Evolutionary conservation across 1,140 invertebrate genomes (phyloP).

Genomic region (Drosophila ironensis): DNA sequence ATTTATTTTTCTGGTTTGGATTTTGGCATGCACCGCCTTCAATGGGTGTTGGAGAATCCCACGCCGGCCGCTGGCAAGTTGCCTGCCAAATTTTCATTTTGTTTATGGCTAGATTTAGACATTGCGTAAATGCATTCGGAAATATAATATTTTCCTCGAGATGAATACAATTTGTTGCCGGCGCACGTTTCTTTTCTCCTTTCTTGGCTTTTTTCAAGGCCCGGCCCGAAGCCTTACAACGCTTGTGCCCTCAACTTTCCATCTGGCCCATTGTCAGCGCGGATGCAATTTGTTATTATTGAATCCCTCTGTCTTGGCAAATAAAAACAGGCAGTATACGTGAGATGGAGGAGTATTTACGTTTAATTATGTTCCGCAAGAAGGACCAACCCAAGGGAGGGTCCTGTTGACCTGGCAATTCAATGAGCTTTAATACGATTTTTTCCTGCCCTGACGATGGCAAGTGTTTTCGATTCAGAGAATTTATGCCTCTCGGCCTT

Average conservation of each 20-base stretch:
- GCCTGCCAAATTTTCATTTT: constrained; percentile 37
- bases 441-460: no score
- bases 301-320: background rate
- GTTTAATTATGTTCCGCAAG: constrained; percentile 52
- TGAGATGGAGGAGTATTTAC: constrained; percentile 45
- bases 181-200: background rate
- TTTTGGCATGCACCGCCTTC: constrained; percentile 45
- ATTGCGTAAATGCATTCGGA: constrained; percentile 55
- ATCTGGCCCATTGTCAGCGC: constrained; percentile 7
- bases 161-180: constrained; percentile 6
- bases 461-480: constrained; percentile 3
- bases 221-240: background rate
- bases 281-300: constrained; percentile 2
- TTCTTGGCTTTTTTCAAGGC: constrained; percentile 7
- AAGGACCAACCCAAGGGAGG: no score
- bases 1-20: constrained; percentile 45
- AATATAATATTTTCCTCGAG: constrained; percentile 25
- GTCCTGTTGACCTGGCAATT: constrained; percentile 22
- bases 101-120: constrained; percentile 47
- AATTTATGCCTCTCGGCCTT: constrained; percentile 10
- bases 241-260: constrained; percentile 22
- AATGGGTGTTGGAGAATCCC: constrained; percentile 51
- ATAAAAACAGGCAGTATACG: constrained; percentile 8
- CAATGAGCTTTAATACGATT: constrained; percentile 1
- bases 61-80: constrained; percentile 60